phyloP scores from a whole-genome alignment of 2,888 invertebrate genomes.

The Pterostichus niger region DNA sequence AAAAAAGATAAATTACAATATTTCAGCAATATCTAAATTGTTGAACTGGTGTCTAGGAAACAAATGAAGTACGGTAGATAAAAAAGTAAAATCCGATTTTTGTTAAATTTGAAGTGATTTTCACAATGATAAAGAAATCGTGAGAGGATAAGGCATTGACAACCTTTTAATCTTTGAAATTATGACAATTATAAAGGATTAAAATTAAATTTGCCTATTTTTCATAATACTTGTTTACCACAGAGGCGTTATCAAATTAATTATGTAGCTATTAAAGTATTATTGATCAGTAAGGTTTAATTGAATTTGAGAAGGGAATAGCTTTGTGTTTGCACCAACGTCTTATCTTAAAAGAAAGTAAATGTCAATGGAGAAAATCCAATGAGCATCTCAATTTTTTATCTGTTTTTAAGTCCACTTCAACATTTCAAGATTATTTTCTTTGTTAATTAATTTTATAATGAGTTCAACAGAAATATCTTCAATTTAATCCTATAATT shows the following conservation, averaged over 20 bases:
- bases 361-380: not conserved
- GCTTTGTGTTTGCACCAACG: not conserved
- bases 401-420: not conserved
- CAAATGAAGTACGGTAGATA: not conserved
- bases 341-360: conserved; percentile 30
- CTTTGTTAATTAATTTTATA: not conserved
- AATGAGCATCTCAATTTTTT: not conserved
- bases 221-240: not conserved
- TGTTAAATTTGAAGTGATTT: conserved; percentile 48
- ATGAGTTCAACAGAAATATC: not conserved
- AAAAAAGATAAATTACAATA: not conserved
- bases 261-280: conserved; percentile 39
- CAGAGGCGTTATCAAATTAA: conserved; percentile 33
- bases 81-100: conserved; percentile 24
- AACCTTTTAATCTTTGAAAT: conserved; percentile 29
- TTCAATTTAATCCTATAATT: not conserved
- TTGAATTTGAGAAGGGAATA: not conserved
- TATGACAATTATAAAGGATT: conserved; percentile 12
- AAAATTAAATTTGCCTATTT: not conserved
- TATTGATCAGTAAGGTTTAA: not conserved
- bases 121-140: conserved; percentile 39
- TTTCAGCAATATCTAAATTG: too few relatives aligned
- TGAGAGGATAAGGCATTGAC: conserved; percentile 45
- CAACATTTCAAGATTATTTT: not conserved
- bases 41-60: not conserved